Evolutionary conservation across 2,797 vertebrate species (phyloP), one percentile per base, ranked within the genome.

Genomic region (Danio albolineatus): DNA sequence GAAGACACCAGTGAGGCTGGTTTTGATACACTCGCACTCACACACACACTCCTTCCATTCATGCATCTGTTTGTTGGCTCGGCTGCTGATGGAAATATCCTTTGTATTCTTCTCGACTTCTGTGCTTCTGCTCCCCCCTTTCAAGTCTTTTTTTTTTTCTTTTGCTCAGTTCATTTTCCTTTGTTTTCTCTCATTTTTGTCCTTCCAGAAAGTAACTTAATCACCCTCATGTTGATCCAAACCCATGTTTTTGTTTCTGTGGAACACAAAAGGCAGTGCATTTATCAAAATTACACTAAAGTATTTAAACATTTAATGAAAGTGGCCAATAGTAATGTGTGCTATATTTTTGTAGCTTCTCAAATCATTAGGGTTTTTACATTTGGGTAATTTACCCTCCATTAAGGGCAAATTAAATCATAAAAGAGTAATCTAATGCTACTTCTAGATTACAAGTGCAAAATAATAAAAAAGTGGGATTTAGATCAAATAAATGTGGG

Each of bases 21-120:
- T 74, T 41, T 59, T 16, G 10, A 74, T 67, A 28, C 54, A 65
- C 60, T 46, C n/a, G 46, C n/a, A 28, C n/a, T n/a, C 28, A 28
- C 28, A 28, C 28, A 28, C 28, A 28, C 28, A 80, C 71, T 57
- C 64, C 39, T 43, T 54, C 69, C 67, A 64, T 60, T 54, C 67
- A 64, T 46, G 69, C 54, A 19, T 79, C 61, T 61, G 57, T 62
- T 61, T 62, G 57, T 49, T 65, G 41, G 51, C 70, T 51, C 53
- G 13, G 17, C 53, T 38, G 38, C 56, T 46, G 28, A 36, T 61
- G 60, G 28, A 61, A 53, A 53, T 38, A 59, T 39, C 10, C 48
- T 65, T 73, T 73, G 19, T 43, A 51, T 60, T 78, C n/a, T 60
- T 78, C 81, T 76, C 17, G 6, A 53, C 60, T 61, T 17, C 39